Conservation (phyloP, 2,888 invertebrate genomes). For the Agrochola lychnidis region DNA sequence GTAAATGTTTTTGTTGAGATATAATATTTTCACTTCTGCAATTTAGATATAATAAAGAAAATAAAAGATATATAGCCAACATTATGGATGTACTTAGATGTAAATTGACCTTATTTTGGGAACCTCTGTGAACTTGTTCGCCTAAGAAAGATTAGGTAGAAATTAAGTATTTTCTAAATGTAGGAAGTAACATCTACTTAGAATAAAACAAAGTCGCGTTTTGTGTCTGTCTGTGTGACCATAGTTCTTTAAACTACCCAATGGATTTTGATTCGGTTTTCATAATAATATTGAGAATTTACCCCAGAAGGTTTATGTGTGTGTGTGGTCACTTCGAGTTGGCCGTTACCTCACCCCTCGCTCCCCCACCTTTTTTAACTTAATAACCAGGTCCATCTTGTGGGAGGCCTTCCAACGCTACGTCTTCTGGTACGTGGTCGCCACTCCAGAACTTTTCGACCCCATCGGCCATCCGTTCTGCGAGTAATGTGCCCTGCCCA, state of each 20-base stretch:
- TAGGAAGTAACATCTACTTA: background rate
- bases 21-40: constrained; percentile 13
- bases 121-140: background rate
- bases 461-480: no score
- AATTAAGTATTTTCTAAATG: background rate
- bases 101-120: background rate
- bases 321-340: no score
- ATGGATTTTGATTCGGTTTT: background rate
- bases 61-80: constrained; percentile 9
- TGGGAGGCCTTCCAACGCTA: no score
- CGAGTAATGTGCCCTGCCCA: no score
- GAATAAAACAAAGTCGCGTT: background rate
- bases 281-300: no score
- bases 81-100: constrained; percentile 7
- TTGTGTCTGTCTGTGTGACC: background rate
- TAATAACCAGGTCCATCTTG: no score
- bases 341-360: no score
- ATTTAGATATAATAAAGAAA: constrained; percentile 6
- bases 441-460: no score
- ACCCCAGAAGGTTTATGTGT: no score
- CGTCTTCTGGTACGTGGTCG: no score
- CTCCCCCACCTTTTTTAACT: no score
- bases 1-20: background rate
- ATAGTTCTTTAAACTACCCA: background rate
- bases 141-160: background rate